Percentiles rank a stretch among this genome's conserved stretches.
These are phyloP conservation scores for Tuberolachnus salignus DNA, from an alignment of 2,888 invertebrate genomes.

Conservation along the genomic window DNA sequence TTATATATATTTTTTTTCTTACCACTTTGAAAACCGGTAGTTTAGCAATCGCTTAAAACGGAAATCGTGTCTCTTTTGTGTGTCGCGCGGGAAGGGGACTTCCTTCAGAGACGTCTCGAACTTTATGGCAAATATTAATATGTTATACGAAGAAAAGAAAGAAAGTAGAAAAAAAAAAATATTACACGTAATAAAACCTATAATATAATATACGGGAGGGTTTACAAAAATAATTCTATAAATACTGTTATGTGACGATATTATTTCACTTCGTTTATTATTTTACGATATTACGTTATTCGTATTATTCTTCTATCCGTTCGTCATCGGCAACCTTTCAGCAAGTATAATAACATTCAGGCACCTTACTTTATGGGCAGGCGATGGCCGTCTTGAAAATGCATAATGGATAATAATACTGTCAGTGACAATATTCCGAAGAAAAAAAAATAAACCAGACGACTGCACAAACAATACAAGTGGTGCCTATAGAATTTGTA, in stretches of 20 bases:
- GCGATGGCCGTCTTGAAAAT: no score
- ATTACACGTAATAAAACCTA: slow-evolving; percentile 19
- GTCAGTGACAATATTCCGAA: no score
- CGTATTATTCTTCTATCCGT: slow-evolving; percentile 14
- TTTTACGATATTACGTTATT: slow-evolving; percentile 3
- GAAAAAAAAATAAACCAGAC: background rate
- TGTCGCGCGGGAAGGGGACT: background rate
- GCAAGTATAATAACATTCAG: background rate
- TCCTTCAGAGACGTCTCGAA: slow-evolving; percentile 28
- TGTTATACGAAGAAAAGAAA: background rate
- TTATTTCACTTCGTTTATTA: slow-evolving; percentile 13
- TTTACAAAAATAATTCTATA: slow-evolving; percentile 17
- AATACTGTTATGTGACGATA: no score
- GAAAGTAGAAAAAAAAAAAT: background rate
- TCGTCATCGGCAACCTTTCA: background rate
- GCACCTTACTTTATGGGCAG: no score
- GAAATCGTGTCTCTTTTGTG: slow-evolving; percentile 33
- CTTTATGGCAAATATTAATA: slow-evolving; percentile 30
- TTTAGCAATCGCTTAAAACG: slow-evolving; percentile 46
- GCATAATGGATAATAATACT: background rate
- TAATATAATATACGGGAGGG: background rate
- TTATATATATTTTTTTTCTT: background rate
- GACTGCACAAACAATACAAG: background rate
- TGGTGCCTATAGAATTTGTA: no score
- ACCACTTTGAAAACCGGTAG: slow-evolving; percentile 4